phyloP scores from a whole-genome alignment of 2,113 vertebrate species.

The Alligator mississippiensis region DNA sequence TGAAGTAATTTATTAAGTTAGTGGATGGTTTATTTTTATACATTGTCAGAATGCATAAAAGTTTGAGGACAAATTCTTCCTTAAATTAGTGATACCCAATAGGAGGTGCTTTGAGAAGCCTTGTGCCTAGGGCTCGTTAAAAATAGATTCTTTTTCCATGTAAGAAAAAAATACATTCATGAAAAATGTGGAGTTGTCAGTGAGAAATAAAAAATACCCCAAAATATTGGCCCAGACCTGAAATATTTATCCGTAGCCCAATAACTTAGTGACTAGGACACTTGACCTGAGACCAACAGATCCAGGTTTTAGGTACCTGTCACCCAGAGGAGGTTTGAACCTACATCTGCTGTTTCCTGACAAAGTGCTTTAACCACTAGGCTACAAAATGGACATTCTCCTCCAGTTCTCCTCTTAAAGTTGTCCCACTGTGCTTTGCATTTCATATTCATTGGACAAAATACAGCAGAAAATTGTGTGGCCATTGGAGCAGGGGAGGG shows the following conservation, averaged over 20 bases:
- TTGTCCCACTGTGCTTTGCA: no score
- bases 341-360: no score
- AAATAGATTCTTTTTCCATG: background rate
- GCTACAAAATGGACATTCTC: no score
- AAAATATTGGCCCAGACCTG: background rate
- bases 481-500: no score
- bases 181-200: background rate
- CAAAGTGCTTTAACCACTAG: no score
- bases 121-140: background rate
- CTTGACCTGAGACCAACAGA: no score
- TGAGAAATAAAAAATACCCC: background rate
- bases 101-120: background rate
- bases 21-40: background rate
- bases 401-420: no score
- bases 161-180: background rate
- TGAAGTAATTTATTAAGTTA: background rate
- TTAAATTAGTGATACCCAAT: background rate
- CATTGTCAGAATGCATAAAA: constrained; percentile 26
- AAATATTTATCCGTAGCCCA: background rate
- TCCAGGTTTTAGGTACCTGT: no score
- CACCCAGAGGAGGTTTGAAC: no score
- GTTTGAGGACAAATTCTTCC: background rate
- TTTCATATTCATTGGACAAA: no score
- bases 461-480: no score
- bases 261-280: no score